Evolutionary conservation across 2,797 vertebrate species (phyloP).

Genomic region (Spinus pinus): DNA sequence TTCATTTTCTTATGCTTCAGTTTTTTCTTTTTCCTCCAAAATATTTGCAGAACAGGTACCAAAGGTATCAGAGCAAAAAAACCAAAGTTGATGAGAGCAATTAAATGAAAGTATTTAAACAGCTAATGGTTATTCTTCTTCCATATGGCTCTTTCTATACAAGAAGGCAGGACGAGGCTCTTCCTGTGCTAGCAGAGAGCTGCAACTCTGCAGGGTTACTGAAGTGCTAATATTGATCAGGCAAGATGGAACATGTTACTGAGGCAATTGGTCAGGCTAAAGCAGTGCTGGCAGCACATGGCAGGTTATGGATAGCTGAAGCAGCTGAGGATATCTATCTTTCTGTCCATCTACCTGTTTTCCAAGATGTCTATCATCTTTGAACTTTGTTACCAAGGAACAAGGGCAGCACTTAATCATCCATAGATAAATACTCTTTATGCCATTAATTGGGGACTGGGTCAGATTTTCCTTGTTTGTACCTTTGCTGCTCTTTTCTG

Average conservation of each 20-base stretch:
- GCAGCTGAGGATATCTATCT: conserved; percentile 11
- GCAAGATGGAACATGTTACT: conserved; percentile 38
- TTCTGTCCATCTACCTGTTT: conserved; percentile 22
- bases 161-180: neutral
- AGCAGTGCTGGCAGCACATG: neutral
- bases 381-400: neutral
- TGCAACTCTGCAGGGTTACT: neutral
- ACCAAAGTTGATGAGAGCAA: neutral
- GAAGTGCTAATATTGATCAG: conserved; percentile 13
- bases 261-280: conserved; percentile 48
- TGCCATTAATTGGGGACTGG: neutral
- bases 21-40: neutral
- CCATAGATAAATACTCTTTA: conserved; percentile 11
- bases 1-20: neutral
- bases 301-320: conserved; percentile 40
- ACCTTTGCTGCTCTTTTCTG: neutral
- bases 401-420: conserved; percentile 6
- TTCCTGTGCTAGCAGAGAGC: neutral
- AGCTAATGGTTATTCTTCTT: neutral
- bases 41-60: neutral
- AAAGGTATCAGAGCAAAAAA: neutral
- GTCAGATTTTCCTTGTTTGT: neutral
- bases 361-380: conserved; percentile 33
- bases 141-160: neutral
- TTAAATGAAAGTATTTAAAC: neutral